These are phyloP conservation scores for Gymnothorax javanicus DNA, from an alignment of 2,797 vertebrate genomes.

Conservation along the genomic window DNA sequence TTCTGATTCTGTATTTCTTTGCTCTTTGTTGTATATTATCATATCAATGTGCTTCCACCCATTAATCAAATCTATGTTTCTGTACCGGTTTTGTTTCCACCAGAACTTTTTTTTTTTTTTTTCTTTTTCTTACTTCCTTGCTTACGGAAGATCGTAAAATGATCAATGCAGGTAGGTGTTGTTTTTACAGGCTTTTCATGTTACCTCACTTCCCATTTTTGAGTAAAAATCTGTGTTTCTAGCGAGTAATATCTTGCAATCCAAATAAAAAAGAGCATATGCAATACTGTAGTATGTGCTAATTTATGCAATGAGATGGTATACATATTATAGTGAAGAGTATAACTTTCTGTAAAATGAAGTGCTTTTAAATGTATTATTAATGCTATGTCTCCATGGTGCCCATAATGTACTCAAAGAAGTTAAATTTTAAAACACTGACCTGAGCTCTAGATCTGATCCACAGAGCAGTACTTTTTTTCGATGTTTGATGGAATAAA, in stretches of 20 bases:
- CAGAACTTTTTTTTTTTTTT: slow-evolving; percentile 9
- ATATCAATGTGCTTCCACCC: neutral
- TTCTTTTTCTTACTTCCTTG: slow-evolving; percentile 45
- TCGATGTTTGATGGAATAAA: neutral
- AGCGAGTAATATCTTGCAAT: neutral
- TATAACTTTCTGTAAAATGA: neutral
- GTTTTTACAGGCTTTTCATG: slow-evolving; percentile 29
- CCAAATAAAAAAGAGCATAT: neutral
- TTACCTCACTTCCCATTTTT: neutral
- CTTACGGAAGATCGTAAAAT: slow-evolving; percentile 74
- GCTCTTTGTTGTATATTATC: neutral
- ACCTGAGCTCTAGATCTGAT: neutral
- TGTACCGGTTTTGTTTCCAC: slow-evolving; percentile 35
- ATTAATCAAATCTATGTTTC: neutral
- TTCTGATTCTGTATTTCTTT: neutral
- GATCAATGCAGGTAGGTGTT: slow-evolving; percentile 73
- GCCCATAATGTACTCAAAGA: neutral
- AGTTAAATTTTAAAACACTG: neutral
- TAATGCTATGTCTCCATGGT: neutral
- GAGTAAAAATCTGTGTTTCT: neutral
- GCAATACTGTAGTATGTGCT: neutral
- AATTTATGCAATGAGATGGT: neutral
- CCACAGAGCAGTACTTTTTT: neutral
- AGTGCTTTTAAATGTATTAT: neutral
- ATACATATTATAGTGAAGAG: neutral